Evolutionary conservation across 2,113 vertebrate species (phyloP).

Genomic region (Dolichallabes microphthalmus): DNA sequence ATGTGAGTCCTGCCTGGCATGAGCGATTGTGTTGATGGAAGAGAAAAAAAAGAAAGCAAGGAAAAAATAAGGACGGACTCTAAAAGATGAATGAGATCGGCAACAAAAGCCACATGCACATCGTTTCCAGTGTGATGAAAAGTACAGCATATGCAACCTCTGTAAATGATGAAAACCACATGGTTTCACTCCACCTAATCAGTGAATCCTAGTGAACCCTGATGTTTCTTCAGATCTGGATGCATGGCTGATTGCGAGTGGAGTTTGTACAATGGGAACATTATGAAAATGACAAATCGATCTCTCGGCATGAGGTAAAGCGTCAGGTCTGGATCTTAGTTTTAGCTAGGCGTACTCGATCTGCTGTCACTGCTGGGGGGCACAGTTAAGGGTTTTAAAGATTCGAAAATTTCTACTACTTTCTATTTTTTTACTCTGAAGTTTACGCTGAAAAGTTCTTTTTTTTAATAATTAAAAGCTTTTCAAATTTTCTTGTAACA

Average conservation of each 20-base stretch:
- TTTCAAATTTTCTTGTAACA: too few relatives aligned
- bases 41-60: not conserved
- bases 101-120: constrained; percentile 29
- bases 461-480: too few relatives aligned
- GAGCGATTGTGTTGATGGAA: constrained; percentile 24
- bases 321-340: not conserved
- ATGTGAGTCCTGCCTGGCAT: constrained; percentile 25
- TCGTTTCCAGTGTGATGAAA: constrained; percentile 16
- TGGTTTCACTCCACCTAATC: not conserved
- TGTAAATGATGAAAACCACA: constrained; percentile 14
- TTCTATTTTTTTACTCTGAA: not conserved
- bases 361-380: not conserved
- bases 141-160: not conserved
- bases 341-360: not conserved
- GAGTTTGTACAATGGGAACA: constrained; percentile 16
- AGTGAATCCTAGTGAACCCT: not conserved
- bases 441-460: not conserved
- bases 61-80: not conserved
- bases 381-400: not conserved
- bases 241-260: constrained; percentile 6
- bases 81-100: constrained; percentile 19
- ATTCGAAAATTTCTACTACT: not conserved
- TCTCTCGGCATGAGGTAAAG: not conserved
- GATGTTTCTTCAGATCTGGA: not conserved
- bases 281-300: constrained; percentile 16